Evolutionary conservation across 2,113 vertebrate genomes (phyloP), one percentile per base, ranked within the genome.

Genomic region (Heterotis niloticus): DNA sequence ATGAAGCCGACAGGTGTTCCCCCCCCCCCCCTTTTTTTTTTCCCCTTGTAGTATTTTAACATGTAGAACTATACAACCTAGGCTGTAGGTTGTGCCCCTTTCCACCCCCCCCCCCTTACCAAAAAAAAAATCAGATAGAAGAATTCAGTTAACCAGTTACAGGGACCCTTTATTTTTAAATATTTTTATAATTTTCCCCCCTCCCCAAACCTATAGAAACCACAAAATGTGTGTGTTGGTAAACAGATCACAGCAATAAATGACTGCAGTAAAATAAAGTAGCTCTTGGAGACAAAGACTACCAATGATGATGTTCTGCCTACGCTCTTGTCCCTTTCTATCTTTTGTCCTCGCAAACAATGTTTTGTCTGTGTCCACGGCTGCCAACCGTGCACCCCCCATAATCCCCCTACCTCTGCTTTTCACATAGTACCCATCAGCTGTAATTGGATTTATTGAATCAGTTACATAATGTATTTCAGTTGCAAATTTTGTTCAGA

Each of bases 401-500:
- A 44, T 44, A 44, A 44, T 75, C 28, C 54, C 18, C 56, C 67
- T 60, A 54, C 64, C 24, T 60, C 69, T 65, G 52, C 52, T 70
- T 70, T 66, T 59, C 78, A 77, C 72, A 70, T 59, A 52, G 57
- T 52, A 72, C 75, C 44, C 72, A 70, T 54, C 16, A n/a, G 11
- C 57, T n/a, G 66, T 86, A 86, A 84, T 80, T 83, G 80, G 81
- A 84, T 86, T 84, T 80, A 64, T 57, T 28, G 51, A 75, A 66
- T 76, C 60, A 23, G 60, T 83, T 79, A 68, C 24, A 28, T 76
- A 80, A 64, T 79, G 66, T 29, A 56, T 65, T 56, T 51, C 18
- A 57, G 57, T 77, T 56, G 44, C 77, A 62, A 65, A 81, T 44
- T 83, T 81, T 54, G 24, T 67, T 71, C 69, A n/a, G 12, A 71